These are phyloP conservation scores for Drosophila asahinai DNA, from an alignment of 1,140 invertebrate genomes.

Conservation along the genomic window DNA sequence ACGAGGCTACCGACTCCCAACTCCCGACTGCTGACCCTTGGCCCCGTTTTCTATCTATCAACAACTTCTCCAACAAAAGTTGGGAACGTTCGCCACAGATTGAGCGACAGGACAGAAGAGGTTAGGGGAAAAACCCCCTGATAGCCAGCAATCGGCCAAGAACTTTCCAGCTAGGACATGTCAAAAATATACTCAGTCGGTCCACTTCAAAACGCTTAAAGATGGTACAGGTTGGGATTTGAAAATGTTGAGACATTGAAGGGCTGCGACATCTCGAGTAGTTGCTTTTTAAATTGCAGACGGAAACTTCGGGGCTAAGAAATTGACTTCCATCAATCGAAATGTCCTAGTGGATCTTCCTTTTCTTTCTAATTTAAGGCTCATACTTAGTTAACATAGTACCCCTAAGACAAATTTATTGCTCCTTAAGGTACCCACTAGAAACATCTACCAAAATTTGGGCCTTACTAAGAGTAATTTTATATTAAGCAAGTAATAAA, in stretches of 20 bases:
- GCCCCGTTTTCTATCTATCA: slow-evolving; percentile 65
- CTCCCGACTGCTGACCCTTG: slow-evolving; percentile 53
- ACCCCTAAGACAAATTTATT: too few relatives aligned
- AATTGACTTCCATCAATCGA: neutral
- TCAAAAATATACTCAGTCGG: slow-evolving; percentile 43
- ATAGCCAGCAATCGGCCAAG: slow-evolving; percentile 11
- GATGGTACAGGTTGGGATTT: slow-evolving; percentile 25
- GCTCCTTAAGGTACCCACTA: too few relatives aligned
- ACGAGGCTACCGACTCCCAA: slow-evolving; percentile 25
- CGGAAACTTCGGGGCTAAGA: neutral
- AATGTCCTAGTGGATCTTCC: neutral
- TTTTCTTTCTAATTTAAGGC: too few relatives aligned
- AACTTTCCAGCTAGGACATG: slow-evolving; percentile 40
- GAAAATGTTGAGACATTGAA: slow-evolving; percentile 26
- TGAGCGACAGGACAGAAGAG: slow-evolving; percentile 22
- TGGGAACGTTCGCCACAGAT: slow-evolving; percentile 53
- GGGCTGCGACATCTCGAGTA: slow-evolving; percentile 35
- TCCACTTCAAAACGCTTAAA: slow-evolving; percentile 43
- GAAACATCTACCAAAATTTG: too few relatives aligned
- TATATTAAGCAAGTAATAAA: too few relatives aligned
- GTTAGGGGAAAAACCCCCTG: neutral
- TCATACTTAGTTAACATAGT: neutral
- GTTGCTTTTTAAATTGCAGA: slow-evolving; percentile 10
- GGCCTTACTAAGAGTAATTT: too few relatives aligned
- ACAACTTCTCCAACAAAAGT: slow-evolving; percentile 66